phyloP scores from a whole-genome alignment of 2,888 invertebrate genomes.

The Kryphioiulus occultus region DNA sequence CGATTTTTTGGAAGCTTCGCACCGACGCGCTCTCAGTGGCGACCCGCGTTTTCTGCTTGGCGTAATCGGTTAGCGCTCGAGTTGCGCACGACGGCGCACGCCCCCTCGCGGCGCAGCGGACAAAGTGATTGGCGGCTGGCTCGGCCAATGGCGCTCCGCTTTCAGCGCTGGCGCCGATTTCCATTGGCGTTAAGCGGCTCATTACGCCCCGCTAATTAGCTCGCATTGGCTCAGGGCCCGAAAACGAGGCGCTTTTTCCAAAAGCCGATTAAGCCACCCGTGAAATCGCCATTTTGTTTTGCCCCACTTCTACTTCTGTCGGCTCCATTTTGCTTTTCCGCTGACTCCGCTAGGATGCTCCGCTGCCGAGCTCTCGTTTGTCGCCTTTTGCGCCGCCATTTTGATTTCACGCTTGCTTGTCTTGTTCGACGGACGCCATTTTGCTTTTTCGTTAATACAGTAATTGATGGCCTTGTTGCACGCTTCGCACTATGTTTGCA shows the following conservation, averaged over 20 bases:
- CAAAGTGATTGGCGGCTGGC: background rate
- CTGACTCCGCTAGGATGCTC: too few relatives aligned
- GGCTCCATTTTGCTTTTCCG: background rate
- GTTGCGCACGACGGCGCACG: background rate
- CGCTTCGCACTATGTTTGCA: too few relatives aligned
- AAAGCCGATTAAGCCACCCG: background rate
- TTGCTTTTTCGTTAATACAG: too few relatives aligned
- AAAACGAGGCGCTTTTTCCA: background rate
- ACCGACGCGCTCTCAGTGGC: conserved; percentile 16
- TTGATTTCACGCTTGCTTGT: background rate
- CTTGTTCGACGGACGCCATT: too few relatives aligned
- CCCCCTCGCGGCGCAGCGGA: conserved; percentile 17
- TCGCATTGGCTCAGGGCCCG: background rate
- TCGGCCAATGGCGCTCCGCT: background rate
- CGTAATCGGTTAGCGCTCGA: conserved; percentile 4
- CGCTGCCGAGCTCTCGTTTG: too few relatives aligned
- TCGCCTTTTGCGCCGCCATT: background rate
- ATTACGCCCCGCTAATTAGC: conserved; percentile 45
- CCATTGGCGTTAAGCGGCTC: conserved; percentile 39
- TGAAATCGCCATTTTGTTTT: conserved; percentile 35
- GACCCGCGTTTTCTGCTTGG: conserved; percentile 3
- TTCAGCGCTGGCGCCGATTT: conserved; percentile 21
- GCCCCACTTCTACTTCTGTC: background rate
- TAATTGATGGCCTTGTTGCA: too few relatives aligned
- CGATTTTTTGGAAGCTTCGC: background rate